Evolutionary conservation across 2,888 invertebrate genomes (phyloP).

Genomic region (Acrobeloides nanus): DNA sequence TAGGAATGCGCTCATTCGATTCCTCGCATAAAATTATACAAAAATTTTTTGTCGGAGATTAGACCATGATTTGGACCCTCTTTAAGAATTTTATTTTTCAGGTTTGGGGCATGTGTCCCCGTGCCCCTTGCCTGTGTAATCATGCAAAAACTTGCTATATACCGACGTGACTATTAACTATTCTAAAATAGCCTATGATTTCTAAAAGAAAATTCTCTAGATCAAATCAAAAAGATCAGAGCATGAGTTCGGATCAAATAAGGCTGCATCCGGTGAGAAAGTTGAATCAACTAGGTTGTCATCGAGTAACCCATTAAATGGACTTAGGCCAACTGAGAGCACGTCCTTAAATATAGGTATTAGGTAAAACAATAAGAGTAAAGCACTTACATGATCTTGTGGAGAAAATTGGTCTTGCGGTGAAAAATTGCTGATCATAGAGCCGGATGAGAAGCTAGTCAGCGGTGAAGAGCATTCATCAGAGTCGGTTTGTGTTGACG

Average conservation of each 20-base stretch:
- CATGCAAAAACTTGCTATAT: too few relatives aligned
- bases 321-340: conserved; percentile 10
- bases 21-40: too few relatives aligned
- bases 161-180: too few relatives aligned
- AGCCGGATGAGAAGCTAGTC: conserved; percentile 14
- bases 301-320: conserved; percentile 26
- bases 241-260: conserved; percentile 18
- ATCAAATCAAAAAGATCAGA: conserved; percentile 16
- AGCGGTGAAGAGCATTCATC: conserved; percentile 27
- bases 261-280: conserved; percentile 10
- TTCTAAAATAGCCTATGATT: too few relatives aligned
- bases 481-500: conserved; percentile 26
- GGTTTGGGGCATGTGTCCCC: too few relatives aligned
- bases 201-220: conserved; percentile 5
- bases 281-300: conserved; percentile 23
- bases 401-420: conserved; percentile 7
- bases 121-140: too few relatives aligned
- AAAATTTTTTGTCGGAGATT: too few relatives aligned
- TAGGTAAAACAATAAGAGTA: conserved; percentile 7
- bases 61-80: too few relatives aligned
- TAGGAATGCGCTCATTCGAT: too few relatives aligned
- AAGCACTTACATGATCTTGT: conserved; percentile 18
- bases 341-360: conserved; percentile 7
- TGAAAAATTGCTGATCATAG: conserved; percentile 13
- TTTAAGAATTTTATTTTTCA: too few relatives aligned